Percentiles rank a stretch among this genome's conserved stretches.
Evolutionary conservation across 2,888 invertebrate species (phyloP).

Genomic region (Phania funesta): DNA sequence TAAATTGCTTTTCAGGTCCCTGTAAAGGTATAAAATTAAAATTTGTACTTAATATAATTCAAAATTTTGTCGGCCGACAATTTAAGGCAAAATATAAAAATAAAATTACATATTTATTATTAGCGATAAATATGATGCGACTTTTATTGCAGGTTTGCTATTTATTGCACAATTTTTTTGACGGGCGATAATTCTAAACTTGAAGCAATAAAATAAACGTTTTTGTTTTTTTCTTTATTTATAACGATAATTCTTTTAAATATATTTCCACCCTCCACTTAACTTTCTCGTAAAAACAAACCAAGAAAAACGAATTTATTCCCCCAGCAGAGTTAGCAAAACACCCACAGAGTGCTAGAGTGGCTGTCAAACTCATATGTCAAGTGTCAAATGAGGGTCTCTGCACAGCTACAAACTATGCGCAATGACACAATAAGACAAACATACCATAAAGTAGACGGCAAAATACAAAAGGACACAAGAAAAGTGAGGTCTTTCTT

Average conservation of each 20-base stretch:
- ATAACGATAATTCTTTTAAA: no score
- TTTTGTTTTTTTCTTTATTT: no score
- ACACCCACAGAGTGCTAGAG: slow-evolving; percentile 49
- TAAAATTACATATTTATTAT: no score
- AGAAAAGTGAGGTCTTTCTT: background rate
- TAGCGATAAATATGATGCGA: no score
- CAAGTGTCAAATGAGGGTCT: slow-evolving; percentile 68
- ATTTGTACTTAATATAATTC: background rate
- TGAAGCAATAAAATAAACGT: no score
- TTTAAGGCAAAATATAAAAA: no score
- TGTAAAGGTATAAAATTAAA: no score
- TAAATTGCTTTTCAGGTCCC: no score
- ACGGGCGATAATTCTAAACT: no score
- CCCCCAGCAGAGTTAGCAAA: slow-evolving; percentile 13
- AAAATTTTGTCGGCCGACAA: background rate
- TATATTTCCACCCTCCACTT: no score
- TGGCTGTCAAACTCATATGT: slow-evolving; percentile 70
- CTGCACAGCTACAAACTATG: slow-evolving; percentile 41
- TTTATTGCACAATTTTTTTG: no score
- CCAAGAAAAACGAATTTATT: background rate
- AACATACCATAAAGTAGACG: slow-evolving; percentile 9
- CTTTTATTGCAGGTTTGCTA: background rate
- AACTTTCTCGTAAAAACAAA: no score
- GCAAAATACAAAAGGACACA: background rate
- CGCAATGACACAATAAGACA: slow-evolving; percentile 38